Percentiles rank a stretch among this genome's conserved stretches.
These are phyloP conservation scores for Oscheius sp. DNA, from an alignment of 1,140 invertebrate genomes.

Conservation along the genomic window DNA sequence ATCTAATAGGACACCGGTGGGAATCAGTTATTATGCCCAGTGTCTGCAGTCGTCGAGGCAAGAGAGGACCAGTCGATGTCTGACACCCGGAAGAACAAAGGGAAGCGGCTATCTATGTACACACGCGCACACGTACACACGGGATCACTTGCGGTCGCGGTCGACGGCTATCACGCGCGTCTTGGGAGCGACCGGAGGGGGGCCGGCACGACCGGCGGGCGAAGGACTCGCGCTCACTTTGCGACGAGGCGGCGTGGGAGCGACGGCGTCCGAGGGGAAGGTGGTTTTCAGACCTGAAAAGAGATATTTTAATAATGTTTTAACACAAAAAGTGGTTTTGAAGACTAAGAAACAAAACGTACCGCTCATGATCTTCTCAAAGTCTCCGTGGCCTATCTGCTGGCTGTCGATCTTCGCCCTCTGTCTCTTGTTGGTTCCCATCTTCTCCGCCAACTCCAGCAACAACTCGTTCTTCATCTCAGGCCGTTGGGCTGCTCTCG, in stretches of 20 bases:
- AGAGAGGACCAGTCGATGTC: not conserved
- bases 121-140: too few relatives aligned
- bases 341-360: not conserved
- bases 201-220: conserved; percentile 8
- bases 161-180: conserved; percentile 22
- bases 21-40: too few relatives aligned
- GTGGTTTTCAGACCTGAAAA: conserved; percentile 24
- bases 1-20: too few relatives aligned
- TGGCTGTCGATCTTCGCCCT: conserved; percentile 34
- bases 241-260: conserved; percentile 17
- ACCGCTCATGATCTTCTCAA: conserved; percentile 43
- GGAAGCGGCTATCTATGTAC: not conserved
- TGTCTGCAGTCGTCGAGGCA: too few relatives aligned
- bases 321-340: not conserved
- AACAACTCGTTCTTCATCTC: conserved; percentile 27
- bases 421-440: conserved; percentile 8
- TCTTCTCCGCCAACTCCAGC: conserved; percentile 36
- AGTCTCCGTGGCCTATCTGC: conserved; percentile 41
- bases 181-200: conserved; percentile 32
- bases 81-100: not conserved
- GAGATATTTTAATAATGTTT: not conserved
- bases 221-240: conserved; percentile 8
- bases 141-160: conserved; percentile 27
- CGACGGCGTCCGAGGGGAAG: conserved; percentile 1
- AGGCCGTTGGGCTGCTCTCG: not conserved